Base-by-base conservation (phyloP, 2,113 vertebrate species). In the Cebidichthys violaceus region DNA sequence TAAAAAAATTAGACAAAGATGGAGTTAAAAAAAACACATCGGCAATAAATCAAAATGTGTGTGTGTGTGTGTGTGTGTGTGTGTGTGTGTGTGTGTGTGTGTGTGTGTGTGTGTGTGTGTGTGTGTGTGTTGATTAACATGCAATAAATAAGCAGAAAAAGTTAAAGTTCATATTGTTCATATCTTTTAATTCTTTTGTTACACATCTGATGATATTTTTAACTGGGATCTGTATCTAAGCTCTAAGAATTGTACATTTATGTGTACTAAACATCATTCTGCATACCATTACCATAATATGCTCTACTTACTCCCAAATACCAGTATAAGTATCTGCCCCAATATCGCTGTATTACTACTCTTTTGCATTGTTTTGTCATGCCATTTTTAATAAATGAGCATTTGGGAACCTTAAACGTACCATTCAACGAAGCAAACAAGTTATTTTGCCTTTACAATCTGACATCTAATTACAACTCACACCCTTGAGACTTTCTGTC, bases 401-500 rank as follows among this genome's bases (percentile, higher is more conserved):
- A 60, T 33, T 4, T 39, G 6, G 10, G 17, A 62, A 43, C 6
- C 17, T 31, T 18, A 64, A 15, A 24, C 37, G 29, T 14, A 43
- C 24, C 15, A 54, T 24, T 50, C 8, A 52, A 43, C 37, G 15
- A 64, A 4, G 31, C 43, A 66, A 81, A 85, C 76, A 79, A 29
- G 57, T 59, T 59, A 27, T 47, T 55, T 11, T 27, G 47, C 15
- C n/a, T 72, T 75, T 71, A 87, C 68, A 80, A 10, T 70, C 77
- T 60, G 22, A 1, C 22, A 1, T 66, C 68, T 60, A 59, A 60
- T 82, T 77, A 76, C 80, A 50, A 60, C 68, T 66, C 10, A 87
- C 87, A 88, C 43, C 75, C 18, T 47, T 14, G 71, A 31, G 22
- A 77, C 77, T 86, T 81, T 87, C 72, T 73, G 24, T 79, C 71